Base-by-base conservation (phyloP, 2,888 invertebrate genomes). In the Megaustenia siamemsis region DNA sequence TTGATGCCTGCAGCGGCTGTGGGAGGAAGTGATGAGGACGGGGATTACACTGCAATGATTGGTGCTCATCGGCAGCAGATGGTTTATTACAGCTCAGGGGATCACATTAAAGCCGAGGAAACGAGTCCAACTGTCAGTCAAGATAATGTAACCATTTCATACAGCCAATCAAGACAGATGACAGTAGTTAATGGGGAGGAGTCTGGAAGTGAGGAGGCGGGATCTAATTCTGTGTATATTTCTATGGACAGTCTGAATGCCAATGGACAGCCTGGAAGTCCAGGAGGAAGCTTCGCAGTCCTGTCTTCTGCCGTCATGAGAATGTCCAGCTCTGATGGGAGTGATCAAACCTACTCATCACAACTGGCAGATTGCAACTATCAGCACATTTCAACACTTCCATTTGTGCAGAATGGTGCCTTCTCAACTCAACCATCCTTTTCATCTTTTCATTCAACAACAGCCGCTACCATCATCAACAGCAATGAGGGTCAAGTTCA, bases 321-420 rank as follows among this genome's bases (percentile, higher is more conserved):
- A n/a, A 53, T 81, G 68, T 32, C 40, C 21, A 66, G 35, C 45
- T 68, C 53, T 6, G 56, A 56, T 15, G 35, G 28, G 0, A 60
- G 81, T 10, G 45, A 40, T 40, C 68, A 81, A 56, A n/a, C 76
- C 0, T 85, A 85, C 35, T 2, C 81, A 0, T 40, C 81, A 1
- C 49, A 66, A 15, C 2, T 69, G 28, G 5, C 53, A 12, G 68
- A 28, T 18, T 69, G 76, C 1, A 40, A 43, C 43, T 81, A 81
- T 69, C 85, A 85, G 45, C 75, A 75, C 77, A 85, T 85, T 68
- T 85, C 85, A 40, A 85, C 85, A 40, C 81, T 85, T 28, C 85
- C 85, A 18, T 81, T 81, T 79, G 78, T 84, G n/a, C 84, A 84
- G 77, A 82, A 82, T 66, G 49, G 82, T 63, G 49, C 82, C 66